phyloP scores from a whole-genome alignment of 2,113 vertebrate species.

The Oncorhynchus mykiss region DNA sequence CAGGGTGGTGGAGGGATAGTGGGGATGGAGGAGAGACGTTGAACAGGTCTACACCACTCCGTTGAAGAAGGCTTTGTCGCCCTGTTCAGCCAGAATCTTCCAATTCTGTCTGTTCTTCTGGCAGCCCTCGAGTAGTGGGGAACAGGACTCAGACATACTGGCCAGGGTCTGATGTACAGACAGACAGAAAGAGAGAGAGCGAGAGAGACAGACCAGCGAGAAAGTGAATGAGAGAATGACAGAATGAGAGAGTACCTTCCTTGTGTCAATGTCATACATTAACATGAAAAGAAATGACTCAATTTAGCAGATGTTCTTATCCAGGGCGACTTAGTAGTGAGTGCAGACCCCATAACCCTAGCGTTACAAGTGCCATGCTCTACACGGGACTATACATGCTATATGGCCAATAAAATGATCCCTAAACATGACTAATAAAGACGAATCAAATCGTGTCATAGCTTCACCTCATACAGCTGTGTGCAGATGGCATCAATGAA shows the following conservation, averaged over 20 bases:
- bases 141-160: constrained; percentile 83
- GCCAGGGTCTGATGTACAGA: constrained; percentile 77
- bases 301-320: too few species aligned
- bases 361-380: too few species aligned
- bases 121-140: constrained; percentile 92
- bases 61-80: constrained; percentile 80
- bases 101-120: constrained; percentile 90
- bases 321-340: too few species aligned
- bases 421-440: too few species aligned
- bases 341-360: too few species aligned
- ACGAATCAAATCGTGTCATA: neutral
- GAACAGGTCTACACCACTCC: constrained; percentile 71
- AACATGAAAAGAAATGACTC: too few species aligned
- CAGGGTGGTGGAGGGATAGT: constrained; percentile 9
- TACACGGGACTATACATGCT: too few species aligned
- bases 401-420: too few species aligned
- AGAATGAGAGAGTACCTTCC: neutral
- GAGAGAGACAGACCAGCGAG: too few species aligned
- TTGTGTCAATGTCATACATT: too few species aligned
- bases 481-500: constrained; percentile 97
- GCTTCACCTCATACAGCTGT: constrained; percentile 91
- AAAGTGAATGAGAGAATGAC: neutral
- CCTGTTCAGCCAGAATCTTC: constrained; percentile 88
- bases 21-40: neutral
- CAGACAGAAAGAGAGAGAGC: neutral